Percentiles rank a stretch among this genome's conserved stretches.
Evolutionary conservation across 92 coral and sea anemone genomes (phyloP).

Genomic region (Epizoanthus scotinus): DNA sequence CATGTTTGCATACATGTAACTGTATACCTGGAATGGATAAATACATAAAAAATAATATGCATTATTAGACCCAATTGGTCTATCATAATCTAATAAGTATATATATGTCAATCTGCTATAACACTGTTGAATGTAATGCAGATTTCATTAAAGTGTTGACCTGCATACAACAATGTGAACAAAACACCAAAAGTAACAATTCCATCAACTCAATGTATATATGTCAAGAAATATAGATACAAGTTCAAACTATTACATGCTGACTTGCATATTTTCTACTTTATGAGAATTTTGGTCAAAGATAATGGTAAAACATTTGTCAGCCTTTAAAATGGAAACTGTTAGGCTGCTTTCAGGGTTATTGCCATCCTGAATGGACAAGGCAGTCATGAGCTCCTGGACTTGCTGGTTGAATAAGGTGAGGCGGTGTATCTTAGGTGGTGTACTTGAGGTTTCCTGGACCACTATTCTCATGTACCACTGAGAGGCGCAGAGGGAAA

Average conservation of each 20-base stretch:
- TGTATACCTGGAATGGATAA: constrained; percentile 32
- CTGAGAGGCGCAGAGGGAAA: constrained; percentile 51
- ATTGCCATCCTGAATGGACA: constrained; percentile 25
- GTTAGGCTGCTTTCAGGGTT: constrained; percentile 40
- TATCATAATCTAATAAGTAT: constrained; percentile 28
- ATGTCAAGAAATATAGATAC: constrained; percentile 33
- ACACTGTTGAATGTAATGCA: constrained; percentile 29
- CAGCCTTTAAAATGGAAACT: constrained; percentile 43
- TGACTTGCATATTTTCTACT: constrained; percentile 36
- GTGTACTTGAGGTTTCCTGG: constrained; percentile 50
- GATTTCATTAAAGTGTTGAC: constrained; percentile 27
- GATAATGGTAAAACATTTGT: constrained; percentile 18
- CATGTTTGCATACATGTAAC: constrained; percentile 38
- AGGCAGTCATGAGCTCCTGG: constrained; percentile 41
- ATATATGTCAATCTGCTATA: constrained; percentile 36
- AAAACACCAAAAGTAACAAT: constrained; percentile 32
- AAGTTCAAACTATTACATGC: constrained; percentile 37
- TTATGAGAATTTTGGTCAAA: constrained; percentile 42
- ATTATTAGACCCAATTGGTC: constrained; percentile 39
- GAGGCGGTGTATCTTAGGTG: constrained; percentile 41
- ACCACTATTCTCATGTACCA: constrained; percentile 46
- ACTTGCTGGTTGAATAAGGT: constrained; percentile 57
- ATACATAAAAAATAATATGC: constrained; percentile 28
- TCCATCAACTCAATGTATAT: constrained; percentile 38
- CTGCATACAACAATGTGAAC: constrained; percentile 29